Conservation (phyloP, 2,797 vertebrate genomes). For the Mycteria americana region DNA sequence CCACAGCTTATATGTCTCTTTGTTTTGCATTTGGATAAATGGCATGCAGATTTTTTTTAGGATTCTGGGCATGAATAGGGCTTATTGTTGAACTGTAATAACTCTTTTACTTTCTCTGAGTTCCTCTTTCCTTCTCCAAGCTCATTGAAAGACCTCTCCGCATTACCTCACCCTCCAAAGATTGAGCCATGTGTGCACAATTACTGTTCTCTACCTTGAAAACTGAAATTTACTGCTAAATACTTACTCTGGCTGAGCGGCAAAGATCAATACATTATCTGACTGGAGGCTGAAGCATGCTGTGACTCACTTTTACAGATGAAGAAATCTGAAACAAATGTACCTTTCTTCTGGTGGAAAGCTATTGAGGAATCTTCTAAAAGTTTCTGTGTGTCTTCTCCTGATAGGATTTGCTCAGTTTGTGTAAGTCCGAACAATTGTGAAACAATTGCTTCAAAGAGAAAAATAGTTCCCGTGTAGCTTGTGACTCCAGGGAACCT, state of each 20-base stretch:
- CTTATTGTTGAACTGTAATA: not conserved
- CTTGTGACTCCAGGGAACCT: not conserved
- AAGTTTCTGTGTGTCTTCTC: not conserved
- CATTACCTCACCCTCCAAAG: not conserved
- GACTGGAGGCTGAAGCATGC: constrained; percentile 2
- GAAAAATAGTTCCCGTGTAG: not conserved
- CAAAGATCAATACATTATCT: constrained; percentile 9
- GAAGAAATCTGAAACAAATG: constrained; percentile 30
- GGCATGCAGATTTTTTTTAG: not conserved
- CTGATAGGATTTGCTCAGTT: not conserved
- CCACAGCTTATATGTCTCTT: not conserved
- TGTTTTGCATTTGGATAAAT: not conserved
- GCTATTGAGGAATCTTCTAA: constrained; percentile 8
- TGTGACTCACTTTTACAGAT: not conserved
- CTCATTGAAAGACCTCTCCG: not conserved
- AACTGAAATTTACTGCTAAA: constrained; percentile 16
- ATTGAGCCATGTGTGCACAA: not conserved
- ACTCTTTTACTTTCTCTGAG: not conserved
- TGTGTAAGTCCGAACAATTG: not conserved
- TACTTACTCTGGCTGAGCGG: not conserved
- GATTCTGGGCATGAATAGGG: not conserved
- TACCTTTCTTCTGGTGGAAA: not conserved
- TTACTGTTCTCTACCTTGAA: not conserved
- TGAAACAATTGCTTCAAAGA: not conserved
- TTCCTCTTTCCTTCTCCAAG: constrained; percentile 8